These are phyloP conservation scores for Helicoverpa zea DNA, from an alignment of 1,140 invertebrate genomes.

Conservation along the genomic window DNA sequence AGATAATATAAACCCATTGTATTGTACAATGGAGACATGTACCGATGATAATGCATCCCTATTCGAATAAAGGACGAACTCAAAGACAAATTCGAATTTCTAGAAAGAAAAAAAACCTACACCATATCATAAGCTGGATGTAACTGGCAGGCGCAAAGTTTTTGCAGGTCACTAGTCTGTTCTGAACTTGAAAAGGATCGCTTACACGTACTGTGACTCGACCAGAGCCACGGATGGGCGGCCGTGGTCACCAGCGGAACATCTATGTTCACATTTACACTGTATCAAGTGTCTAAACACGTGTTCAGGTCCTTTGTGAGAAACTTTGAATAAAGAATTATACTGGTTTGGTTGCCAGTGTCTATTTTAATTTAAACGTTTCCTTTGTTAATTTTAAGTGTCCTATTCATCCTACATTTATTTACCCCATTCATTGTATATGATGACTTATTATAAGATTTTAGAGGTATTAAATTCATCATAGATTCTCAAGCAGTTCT, in stretches of 20 bases:
- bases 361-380: background rate
- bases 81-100: background rate
- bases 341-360: background rate
- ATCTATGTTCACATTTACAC: constrained; percentile 12
- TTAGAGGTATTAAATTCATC: too few species aligned
- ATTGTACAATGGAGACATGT: background rate
- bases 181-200: background rate
- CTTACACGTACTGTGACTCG: constrained; percentile 1
- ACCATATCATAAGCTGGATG: background rate
- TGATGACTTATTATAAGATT: background rate
- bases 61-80: background rate
- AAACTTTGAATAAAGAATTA: background rate
- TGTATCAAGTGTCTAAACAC: constrained; percentile 20
- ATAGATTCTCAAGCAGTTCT: too few species aligned
- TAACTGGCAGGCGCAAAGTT: background rate
- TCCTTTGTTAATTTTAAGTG: too few species aligned
- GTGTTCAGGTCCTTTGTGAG: background rate
- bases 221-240: constrained; percentile 2
- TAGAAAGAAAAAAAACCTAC: background rate
- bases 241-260: constrained; percentile 18
- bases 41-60: background rate
- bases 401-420: too few species aligned
- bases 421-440: background rate
- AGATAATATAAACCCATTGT: too few species aligned
- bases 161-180: constrained; percentile 9